Percentiles rank a stretch among this genome's conserved stretches.
phyloP scores from a whole-genome alignment of 1,140 invertebrate genomes.

The Drosophila erecta region DNA sequence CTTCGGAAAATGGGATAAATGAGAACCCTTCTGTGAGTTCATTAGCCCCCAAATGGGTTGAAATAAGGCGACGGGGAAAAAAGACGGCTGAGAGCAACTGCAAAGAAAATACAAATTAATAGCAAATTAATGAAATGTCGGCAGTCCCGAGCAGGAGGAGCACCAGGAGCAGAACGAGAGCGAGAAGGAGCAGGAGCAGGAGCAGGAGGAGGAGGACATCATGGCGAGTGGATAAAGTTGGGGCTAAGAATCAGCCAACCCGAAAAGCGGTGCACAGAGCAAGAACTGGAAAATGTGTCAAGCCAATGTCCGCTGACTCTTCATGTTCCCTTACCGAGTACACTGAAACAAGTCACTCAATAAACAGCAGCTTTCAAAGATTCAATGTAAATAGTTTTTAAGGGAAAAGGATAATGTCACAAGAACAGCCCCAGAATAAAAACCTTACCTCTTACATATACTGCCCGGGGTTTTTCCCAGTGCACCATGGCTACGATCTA shows the following conservation, averaged over 20 bases:
- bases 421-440: not conserved
- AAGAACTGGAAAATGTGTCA: conserved; percentile 78
- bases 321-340: conserved; percentile 5
- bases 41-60: conserved; percentile 79
- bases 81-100: conserved; percentile 42
- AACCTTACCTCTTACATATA: not conserved
- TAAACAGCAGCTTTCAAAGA: not conserved
- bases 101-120: conserved; percentile 83
- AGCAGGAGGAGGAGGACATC: not conserved
- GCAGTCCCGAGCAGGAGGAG: conserved; percentile 2
- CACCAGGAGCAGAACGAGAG: not conserved
- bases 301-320: conserved; percentile 47
- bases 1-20: conserved; percentile 10
- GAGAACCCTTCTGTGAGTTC: conserved; percentile 64
- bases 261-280: conserved; percentile 64
- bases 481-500: conserved; percentile 26
- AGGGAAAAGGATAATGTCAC: too few relatives aligned
- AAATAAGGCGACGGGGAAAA: conserved; percentile 72
- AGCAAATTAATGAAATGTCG: conserved; percentile 79
- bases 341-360: not conserved
- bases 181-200: not conserved
- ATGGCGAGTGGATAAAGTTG: conserved; percentile 25
- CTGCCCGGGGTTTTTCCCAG: not conserved
- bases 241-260: conserved; percentile 63
- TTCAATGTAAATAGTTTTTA: too few relatives aligned